These are phyloP conservation scores for Meleagris gallopavo DNA, from an alignment of 2,113 vertebrate species.

Conservation along the genomic window DNA sequence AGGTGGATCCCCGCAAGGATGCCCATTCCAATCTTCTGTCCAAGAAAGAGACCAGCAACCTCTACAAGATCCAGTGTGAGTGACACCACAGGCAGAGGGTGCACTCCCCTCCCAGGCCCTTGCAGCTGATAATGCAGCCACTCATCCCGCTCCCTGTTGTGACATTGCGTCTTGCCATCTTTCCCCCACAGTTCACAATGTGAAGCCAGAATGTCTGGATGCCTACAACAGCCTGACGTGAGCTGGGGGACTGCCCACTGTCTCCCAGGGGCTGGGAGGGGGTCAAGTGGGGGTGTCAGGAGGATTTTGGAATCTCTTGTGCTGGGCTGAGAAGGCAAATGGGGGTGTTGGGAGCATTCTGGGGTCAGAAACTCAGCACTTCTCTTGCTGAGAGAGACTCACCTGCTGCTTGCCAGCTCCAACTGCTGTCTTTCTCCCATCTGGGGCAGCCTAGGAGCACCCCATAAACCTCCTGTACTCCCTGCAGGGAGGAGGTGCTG, in stretches of 20 bases:
- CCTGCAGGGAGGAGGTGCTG: constrained; percentile 86
- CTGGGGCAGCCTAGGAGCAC: not conserved
- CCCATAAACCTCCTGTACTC: not conserved
- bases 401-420: not conserved
- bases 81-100: not conserved
- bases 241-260: constrained; percentile 35
- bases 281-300: not conserved
- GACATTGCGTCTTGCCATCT: not conserved
- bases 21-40: constrained; percentile 96
- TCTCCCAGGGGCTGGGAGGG: fast-evolving
- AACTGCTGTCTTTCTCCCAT: not conserved
- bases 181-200: constrained; percentile 89
- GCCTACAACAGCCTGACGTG: constrained; percentile 94
- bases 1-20: constrained; percentile 93
- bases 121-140: not conserved
- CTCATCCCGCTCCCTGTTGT: not conserved
- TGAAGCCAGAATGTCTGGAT: constrained; percentile 94
- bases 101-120: too few relatives aligned
- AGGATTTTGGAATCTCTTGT: not conserved
- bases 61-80: constrained; percentile 97
- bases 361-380: not conserved
- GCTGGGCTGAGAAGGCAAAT: not conserved
- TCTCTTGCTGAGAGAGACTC: not conserved
- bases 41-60: constrained; percentile 93
- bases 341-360: not conserved